Evolutionary conservation across 2,113 vertebrate species (phyloP).

Genomic region (Phalacrocorax pelagicus): DNA sequence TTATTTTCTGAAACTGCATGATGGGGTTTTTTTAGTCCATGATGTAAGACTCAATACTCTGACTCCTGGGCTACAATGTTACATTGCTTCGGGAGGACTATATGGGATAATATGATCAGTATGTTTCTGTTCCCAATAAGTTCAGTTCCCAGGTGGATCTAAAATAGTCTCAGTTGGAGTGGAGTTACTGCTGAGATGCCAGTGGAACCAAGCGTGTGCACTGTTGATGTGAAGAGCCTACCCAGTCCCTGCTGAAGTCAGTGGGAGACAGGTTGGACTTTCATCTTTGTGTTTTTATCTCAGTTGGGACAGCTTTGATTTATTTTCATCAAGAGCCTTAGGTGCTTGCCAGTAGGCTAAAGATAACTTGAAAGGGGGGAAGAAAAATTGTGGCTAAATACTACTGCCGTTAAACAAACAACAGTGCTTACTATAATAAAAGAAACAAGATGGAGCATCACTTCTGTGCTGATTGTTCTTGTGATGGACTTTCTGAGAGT

Average conservation of each 20-base stretch:
- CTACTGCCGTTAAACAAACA: neutral
- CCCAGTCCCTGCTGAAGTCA: neutral
- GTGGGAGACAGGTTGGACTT: neutral
- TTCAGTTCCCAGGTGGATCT: neutral
- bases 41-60: neutral
- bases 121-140: neutral
- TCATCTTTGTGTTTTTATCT: neutral
- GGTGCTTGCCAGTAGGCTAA: neutral
- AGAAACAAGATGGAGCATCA: neutral
- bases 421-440: neutral
- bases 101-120: neutral
- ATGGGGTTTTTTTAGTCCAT: fast-evolving
- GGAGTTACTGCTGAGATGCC: neutral
- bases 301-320: neutral
- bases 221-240: neutral
- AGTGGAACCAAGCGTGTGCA: neutral
- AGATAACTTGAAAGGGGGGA: neutral
- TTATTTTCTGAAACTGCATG: neutral
- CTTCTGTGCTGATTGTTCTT: neutral
- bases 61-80: neutral
- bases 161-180: neutral
- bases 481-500: neutral
- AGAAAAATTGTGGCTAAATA: neutral
- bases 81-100: neutral
- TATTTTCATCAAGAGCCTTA: neutral